Evolutionary conservation across 1,140 invertebrate species (phyloP), one percentile per base, ranked within the genome.

Genomic region (Cyclargus thomasi): DNA sequence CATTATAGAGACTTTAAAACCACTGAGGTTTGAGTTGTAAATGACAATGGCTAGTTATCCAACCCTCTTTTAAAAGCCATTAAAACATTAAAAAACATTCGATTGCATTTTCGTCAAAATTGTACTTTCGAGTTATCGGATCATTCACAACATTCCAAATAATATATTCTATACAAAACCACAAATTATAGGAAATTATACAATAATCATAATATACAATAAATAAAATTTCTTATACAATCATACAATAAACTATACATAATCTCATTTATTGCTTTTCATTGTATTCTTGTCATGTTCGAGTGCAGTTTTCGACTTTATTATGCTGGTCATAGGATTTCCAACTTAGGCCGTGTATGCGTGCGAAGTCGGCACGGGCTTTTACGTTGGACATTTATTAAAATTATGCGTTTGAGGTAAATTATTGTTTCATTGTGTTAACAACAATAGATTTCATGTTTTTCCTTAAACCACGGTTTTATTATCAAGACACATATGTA

Each of bases 221-320:
- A 59, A 59, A 59, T 59, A 59, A 59, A 59, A 59, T 59, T 59
- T 59, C 17, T 29, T 8, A 29, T 29, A 47, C 14, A 14, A 47
- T 14, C 55, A 59, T 59, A 59, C 55, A 59, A 59, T 21, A 59
- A 21, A 59, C 20, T 59, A 59, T 47, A 16, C 39, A 14, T 21
- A 59, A 59, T 59, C 55, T 59, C 55, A 59, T 22, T 59, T 59
- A 59, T 59, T 59, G 55, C 55, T 59, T 59, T 20, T 59, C 10
- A 59, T 59, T 55, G 18, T n/a, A 55, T 55, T 59, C 11, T 18
- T 59, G 55, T 59, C 17, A 59, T 59, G 55, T 22, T 20, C 20
- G 55, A 59, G 55, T 59, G 21, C 20, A 47, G 14, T 47, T 47
- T 16, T 14, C 39, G 14, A 47, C 39, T 47, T 47, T 16, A 47